Evolutionary conservation across 1,140 invertebrate genomes (phyloP), one percentile per base, ranked within the genome.

Genomic region (Calycopis cecrops): DNA sequence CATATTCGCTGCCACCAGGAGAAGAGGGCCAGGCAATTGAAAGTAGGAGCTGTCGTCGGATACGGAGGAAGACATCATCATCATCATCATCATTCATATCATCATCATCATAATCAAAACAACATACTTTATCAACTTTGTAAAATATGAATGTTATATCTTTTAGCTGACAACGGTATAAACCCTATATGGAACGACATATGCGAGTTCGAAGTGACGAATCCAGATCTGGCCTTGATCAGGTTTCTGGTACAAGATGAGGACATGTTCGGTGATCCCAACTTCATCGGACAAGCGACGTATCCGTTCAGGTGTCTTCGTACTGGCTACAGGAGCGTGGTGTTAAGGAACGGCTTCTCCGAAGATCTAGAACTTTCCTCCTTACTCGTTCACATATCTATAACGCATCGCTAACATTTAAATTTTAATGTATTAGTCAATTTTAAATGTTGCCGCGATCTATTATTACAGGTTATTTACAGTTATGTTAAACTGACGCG

Each of bases 251-350:
- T 99, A 0, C 94, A 98, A 80, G 98, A 99, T 82, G 98, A 98
- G 85, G 98, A 99, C 81, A 96, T 99, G 89, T 99, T 99, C 89
- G 97, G 97, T 3, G 98, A 99, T 70, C 95, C 95, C 9, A 97
- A 98, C 87, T 98, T 99, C 73, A 94, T 99, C 61, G 98, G 98
- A 4, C 98, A 99, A 89, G 97, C 96, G 33, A 97, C 96, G 33
- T 99, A 94, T 89, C 96, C 98, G 0, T 90, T 94, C 3, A 90
- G 89, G 48, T 94, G 93, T 70, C 80, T 95, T 18, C 89, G 93
- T 57, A 91, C 92, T 61, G 98, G 98, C 6, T 99, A 95, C 82
- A 90, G 98, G 52, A 98, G 96, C 80, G 92, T 99, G 14, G 93
- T 94, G 10, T 85, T 99, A 38, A 94, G 93, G 66, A 99, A 99